Conservation (phyloP, 1,140 invertebrate genomes). For the Hylyphantes graminicola region DNA sequence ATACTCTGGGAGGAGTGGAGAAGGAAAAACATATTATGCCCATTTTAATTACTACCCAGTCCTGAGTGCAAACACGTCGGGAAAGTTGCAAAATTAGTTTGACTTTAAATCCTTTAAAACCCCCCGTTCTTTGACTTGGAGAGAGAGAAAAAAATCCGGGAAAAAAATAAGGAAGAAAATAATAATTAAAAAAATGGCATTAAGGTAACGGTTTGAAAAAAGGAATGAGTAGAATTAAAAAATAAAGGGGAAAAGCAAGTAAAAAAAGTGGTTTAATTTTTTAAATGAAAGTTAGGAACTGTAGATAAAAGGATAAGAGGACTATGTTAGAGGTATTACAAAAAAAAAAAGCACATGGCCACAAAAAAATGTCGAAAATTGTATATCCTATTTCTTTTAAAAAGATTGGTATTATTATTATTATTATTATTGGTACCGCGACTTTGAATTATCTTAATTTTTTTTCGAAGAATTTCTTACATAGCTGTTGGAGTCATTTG, state of each 20-base stretch:
- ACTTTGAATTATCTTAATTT: conserved; percentile 56
- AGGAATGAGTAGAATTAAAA: not conserved
- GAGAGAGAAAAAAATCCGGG: conserved; percentile 1
- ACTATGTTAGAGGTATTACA: conserved; percentile 45
- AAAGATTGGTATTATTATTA: conserved; percentile 60
- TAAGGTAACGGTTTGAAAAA: not conserved
- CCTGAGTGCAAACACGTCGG: conserved; percentile 52
- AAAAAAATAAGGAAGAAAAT: conserved; percentile 9
- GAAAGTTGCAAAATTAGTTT: conserved; percentile 60
- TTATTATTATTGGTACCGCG: conserved; percentile 49
- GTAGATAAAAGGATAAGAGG: conserved; percentile 55
- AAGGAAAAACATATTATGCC: conserved; percentile 60
- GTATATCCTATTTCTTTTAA: conserved; percentile 59
- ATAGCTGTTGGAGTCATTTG: not conserved
- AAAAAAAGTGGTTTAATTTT: conserved; percentile 49
- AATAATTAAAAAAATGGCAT: conserved; percentile 6
- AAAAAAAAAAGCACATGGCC: conserved; percentile 6
- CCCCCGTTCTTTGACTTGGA: conserved; percentile 19
- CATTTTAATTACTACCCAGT: conserved; percentile 60
- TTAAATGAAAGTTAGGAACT: conserved; percentile 34
- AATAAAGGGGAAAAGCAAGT: conserved; percentile 27
- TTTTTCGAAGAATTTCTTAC: conserved; percentile 20
- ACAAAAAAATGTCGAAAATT: conserved; percentile 44
- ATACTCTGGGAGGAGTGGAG: conserved; percentile 46
- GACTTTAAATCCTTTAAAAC: conserved; percentile 59